These are phyloP conservation scores for Enteromius trimaculatus DNA, from an alignment of 2,797 vertebrate species.

Conservation along the genomic window DNA sequence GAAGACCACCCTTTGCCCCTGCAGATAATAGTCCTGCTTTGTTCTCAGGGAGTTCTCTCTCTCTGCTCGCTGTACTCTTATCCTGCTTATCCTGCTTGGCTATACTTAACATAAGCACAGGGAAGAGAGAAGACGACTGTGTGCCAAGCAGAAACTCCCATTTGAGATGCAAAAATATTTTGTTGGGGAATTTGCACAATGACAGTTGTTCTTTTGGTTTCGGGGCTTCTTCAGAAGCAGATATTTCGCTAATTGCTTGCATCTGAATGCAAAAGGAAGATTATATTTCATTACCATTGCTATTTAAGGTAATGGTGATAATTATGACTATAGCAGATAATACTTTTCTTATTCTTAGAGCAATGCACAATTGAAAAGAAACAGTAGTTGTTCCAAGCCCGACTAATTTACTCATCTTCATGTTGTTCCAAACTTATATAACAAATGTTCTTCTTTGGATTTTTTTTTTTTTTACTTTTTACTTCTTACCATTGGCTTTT, in stretches of 20 bases:
- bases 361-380: neutral
- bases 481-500: neutral
- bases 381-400: too few relatives aligned
- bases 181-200: conserved; percentile 17
- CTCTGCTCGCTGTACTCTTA: conserved; percentile 5
- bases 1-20: conserved; percentile 45
- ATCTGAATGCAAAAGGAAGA: conserved; percentile 5
- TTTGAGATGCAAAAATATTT: neutral
- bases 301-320: conserved; percentile 36
- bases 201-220: conserved; percentile 43
- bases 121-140: neutral
- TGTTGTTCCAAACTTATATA: neutral
- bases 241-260: conserved; percentile 2
- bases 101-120: conserved; percentile 12
- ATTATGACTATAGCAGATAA: neutral
- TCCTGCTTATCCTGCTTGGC: conserved; percentile 38
- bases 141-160: conserved; percentile 33
- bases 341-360: neutral
- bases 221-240: neutral
- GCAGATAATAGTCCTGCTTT: conserved; percentile 26
- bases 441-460: neutral
- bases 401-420: neutral
- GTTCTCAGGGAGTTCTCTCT: conserved; percentile 44
- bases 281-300: conserved; percentile 40
- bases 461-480: neutral